These are phyloP conservation scores for Calosoma granatense DNA, from an alignment of 1,140 invertebrate genomes.

Conservation along the genomic window DNA sequence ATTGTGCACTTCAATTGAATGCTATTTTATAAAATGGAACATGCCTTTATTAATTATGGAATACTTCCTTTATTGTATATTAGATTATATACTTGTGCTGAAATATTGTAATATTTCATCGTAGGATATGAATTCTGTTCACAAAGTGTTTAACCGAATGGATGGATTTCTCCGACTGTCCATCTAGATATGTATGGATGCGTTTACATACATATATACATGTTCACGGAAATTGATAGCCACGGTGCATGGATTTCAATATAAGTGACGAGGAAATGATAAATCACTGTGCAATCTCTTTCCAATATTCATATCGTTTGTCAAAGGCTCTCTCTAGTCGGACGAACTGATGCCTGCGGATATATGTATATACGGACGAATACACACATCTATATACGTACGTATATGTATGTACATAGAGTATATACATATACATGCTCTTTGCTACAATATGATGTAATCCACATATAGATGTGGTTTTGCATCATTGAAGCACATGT, in stretches of 20 bases:
- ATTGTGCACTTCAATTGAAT: too few relatives aligned
- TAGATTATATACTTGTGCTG: too few relatives aligned
- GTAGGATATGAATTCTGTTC: too few relatives aligned
- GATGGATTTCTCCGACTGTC: too few relatives aligned
- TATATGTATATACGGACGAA: neutral
- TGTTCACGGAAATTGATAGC: neutral
- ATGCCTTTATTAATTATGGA: too few relatives aligned
- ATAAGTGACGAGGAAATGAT: constrained; percentile 6
- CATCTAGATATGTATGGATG: too few relatives aligned
- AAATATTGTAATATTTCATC: too few relatives aligned
- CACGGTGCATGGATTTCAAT: neutral
- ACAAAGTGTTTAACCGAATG: too few relatives aligned
- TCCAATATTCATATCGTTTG: constrained; percentile 5
- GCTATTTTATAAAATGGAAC: too few relatives aligned
- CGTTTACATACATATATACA: too few relatives aligned
- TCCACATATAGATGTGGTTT: neutral
- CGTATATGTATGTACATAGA: neutral
- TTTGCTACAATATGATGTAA: neutral
- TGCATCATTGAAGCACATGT: neutral
- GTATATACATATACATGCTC: neutral
- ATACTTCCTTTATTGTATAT: too few relatives aligned
- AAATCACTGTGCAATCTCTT: neutral
- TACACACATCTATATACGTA: neutral
- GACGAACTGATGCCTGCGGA: too few relatives aligned
- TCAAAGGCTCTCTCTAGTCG: neutral